Conservation (phyloP, 2,888 invertebrate species). For the Limnephilus auricula region DNA sequence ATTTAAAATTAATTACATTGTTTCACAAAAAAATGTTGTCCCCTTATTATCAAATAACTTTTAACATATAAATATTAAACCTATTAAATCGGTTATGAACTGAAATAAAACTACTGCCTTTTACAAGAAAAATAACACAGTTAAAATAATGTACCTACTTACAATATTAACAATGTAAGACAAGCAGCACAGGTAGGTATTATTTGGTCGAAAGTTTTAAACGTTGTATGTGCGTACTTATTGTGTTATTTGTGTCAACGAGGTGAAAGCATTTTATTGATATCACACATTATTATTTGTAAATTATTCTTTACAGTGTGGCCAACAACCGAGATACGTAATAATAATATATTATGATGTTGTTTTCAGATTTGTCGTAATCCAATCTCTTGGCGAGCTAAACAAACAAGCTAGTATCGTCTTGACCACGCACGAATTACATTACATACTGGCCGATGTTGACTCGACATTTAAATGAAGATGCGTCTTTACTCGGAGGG, state of each 20-base stretch:
- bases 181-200: neutral
- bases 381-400: neutral
- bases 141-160: neutral
- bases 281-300: conserved; percentile 4
- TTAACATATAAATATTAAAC: neutral
- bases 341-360: neutral
- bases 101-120: neutral
- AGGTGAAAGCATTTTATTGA: conserved; percentile 17
- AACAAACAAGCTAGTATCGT: neutral
- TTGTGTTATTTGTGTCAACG: neutral
- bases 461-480: neutral
- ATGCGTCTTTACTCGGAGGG: neutral
- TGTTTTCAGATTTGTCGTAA: neutral
- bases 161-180: neutral
- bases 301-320: neutral
- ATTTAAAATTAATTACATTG: too few relatives aligned
- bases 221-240: neutral
- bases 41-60: too few relatives aligned
- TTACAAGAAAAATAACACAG: neutral
- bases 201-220: neutral
- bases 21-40: too few relatives aligned
- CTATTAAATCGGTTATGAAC: neutral
- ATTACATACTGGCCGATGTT: neutral
- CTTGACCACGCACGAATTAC: neutral
- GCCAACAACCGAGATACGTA: neutral